Base-by-base conservation (phyloP, 2,113 vertebrate species). In the Callionymus lyra region DNA sequence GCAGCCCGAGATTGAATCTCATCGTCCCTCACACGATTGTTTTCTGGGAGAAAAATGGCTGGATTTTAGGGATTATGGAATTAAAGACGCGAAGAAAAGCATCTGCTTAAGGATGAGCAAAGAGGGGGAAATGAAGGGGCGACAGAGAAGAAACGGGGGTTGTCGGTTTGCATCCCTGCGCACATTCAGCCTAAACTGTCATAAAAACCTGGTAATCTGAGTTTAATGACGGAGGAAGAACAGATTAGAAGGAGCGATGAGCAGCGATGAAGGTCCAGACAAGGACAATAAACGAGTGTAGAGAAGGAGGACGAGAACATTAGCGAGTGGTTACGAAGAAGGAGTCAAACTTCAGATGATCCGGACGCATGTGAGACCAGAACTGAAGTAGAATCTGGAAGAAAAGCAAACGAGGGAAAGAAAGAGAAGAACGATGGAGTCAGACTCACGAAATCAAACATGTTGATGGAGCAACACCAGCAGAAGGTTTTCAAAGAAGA, bases 61-160 rank as follows among this genome's bases (percentile, higher is more conserved):
- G 53, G 68, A 73, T 82, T 83, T 83, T 82, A 66, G 68, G 77
- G 69, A 81, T 80, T 81, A 85, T 68, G 61, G 78, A 69, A 82
- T 80, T 79, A 80, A 56, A 59, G 19, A 14, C 79, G 72, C 65
- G 70, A 43, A 41, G 60, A 56, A 49, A 67, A 75, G 67, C 72
- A 78, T 82, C 72, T 74, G 63, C 55, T 77, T 79, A 62, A 65
- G 71, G 49, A 68, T 45, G 57, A 69, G 70, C n/a, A 65, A 34
- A 27, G 44, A 63, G 43, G 19, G 53, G 40, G 44, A 62, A 42
- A 59, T 57, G 59, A 66, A 68, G 74, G 68, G 43, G 69, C 44
- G 57, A 54, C 49, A 66, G 49, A 64, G 41, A 50, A 16, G 44
- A 53, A 53, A 47, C 56, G 44, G 35, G 34, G 12, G 44, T 33